Evolutionary conservation across 2,888 invertebrate species (phyloP).

Genomic region (Carcina quercana): DNA sequence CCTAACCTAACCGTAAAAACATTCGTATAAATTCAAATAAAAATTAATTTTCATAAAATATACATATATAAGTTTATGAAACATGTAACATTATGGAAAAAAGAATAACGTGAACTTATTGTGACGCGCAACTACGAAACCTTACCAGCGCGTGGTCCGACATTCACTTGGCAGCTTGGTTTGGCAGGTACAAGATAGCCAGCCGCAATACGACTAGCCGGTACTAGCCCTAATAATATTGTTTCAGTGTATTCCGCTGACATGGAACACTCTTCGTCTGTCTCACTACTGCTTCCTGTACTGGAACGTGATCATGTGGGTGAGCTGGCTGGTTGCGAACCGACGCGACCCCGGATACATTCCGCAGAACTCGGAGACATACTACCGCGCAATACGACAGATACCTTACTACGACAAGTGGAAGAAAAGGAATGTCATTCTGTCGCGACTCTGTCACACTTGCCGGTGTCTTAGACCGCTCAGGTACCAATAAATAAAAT

Average conservation of each 20-base stretch:
- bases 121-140: too few species aligned
- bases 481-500: slow-evolving; percentile 45
- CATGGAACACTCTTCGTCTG: slow-evolving; percentile 90
- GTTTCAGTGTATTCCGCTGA: slow-evolving; percentile 87
- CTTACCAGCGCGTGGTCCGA: too few species aligned
- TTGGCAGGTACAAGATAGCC: too few species aligned
- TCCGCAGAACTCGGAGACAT: slow-evolving; percentile 91
- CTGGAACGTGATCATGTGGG: slow-evolving; percentile 95
- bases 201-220: too few species aligned
- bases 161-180: too few species aligned
- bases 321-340: slow-evolving; percentile 93
- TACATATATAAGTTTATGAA: too few species aligned
- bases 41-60: too few species aligned
- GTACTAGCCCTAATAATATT: too few species aligned
- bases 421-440: slow-evolving; percentile 88
- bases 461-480: slow-evolving; percentile 91
- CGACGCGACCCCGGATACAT: slow-evolving; percentile 93
- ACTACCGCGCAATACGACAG: slow-evolving; percentile 92
- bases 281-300: slow-evolving; percentile 94
- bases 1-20: too few species aligned
- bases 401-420: slow-evolving; percentile 95
- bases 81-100: too few species aligned
- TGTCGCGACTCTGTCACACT: slow-evolving; percentile 91
- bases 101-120: too few species aligned
- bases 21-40: too few species aligned